Conservation (phyloP, 2,888 invertebrate genomes). For the Pyrrhia umbra region DNA sequence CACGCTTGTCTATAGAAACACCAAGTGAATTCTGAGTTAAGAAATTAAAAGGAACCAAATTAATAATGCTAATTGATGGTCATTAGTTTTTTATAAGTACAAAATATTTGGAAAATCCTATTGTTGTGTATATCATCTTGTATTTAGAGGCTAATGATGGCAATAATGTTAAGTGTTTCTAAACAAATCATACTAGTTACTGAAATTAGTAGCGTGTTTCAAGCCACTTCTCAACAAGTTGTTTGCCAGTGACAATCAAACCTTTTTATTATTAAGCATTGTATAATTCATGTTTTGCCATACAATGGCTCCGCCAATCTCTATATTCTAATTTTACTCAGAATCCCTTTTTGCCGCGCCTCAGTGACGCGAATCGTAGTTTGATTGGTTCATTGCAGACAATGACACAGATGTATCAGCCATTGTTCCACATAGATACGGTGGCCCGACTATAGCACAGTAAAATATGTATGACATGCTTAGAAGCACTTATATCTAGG, state of each 20-base stretch:
- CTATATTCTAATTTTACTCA: background rate
- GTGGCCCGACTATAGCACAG: background rate
- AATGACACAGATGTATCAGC: background rate
- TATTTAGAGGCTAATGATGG: background rate
- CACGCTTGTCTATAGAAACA: slow-evolving; percentile 2
- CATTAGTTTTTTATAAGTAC: background rate
- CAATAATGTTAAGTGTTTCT: background rate
- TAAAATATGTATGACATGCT: background rate
- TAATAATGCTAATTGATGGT: background rate
- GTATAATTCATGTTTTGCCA: no score
- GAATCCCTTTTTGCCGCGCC: background rate
- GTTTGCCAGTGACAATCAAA: background rate
- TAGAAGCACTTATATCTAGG: background rate
- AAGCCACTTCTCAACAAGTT: background rate
- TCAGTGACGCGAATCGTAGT: background rate
- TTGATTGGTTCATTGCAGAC: background rate
- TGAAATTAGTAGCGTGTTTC: background rate
- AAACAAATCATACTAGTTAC: background rate
- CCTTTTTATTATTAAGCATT: background rate
- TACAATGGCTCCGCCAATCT: no score
- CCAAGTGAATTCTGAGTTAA: background rate
- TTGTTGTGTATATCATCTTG: background rate
- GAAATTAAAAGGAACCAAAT: slow-evolving; percentile 1
- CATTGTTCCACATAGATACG: background rate
- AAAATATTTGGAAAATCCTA: background rate